A percentile compares a stretch with the other conserved stretches of the same genome.
Conservation (phyloP, 2,113 vertebrate species). For the Corydoras sp. region DNA sequence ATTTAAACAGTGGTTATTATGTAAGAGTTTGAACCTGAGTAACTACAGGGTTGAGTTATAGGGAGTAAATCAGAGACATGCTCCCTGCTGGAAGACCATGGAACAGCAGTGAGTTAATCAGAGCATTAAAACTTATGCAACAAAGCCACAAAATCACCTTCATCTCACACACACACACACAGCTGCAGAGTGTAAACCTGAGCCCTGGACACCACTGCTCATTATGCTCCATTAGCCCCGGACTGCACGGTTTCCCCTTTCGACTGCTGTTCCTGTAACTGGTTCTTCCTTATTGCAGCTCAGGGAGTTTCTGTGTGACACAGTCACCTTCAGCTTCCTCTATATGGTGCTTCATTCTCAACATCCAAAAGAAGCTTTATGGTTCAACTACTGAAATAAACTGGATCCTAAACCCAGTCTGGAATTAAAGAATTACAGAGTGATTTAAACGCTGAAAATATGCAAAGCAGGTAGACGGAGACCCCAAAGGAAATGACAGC, state of each 20-base stretch:
- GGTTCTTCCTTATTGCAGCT: constrained; percentile 3
- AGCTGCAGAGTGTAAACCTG: neutral
- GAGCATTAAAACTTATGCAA: too few species aligned
- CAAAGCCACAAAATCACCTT: too few species aligned
- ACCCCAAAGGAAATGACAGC: neutral
- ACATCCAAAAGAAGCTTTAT: neutral
- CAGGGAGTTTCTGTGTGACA: constrained; percentile 13
- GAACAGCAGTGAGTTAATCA: too few species aligned
- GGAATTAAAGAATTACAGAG: neutral
- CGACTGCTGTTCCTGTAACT: constrained; percentile 5
- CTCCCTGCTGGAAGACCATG: too few species aligned
- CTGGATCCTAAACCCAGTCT: too few species aligned
- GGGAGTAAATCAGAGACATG: too few species aligned
- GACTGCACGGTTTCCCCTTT: neutral
- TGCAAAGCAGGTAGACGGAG: neutral
- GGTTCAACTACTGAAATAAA: neutral
- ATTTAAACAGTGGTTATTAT: too few species aligned
- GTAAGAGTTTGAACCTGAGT: too few species aligned
- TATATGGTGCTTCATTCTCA: neutral
- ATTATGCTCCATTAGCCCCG: neutral
- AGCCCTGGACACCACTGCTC: neutral
- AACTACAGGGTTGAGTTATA: too few species aligned
- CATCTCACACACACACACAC: neutral
- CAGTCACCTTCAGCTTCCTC: constrained; percentile 6
- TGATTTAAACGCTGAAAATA: neutral